A percentile compares a stretch with the other conserved stretches of the same genome.
phyloP scores from a whole-genome alignment of 2,797 vertebrate genomes.

The Phrynocephalus forsythii region DNA sequence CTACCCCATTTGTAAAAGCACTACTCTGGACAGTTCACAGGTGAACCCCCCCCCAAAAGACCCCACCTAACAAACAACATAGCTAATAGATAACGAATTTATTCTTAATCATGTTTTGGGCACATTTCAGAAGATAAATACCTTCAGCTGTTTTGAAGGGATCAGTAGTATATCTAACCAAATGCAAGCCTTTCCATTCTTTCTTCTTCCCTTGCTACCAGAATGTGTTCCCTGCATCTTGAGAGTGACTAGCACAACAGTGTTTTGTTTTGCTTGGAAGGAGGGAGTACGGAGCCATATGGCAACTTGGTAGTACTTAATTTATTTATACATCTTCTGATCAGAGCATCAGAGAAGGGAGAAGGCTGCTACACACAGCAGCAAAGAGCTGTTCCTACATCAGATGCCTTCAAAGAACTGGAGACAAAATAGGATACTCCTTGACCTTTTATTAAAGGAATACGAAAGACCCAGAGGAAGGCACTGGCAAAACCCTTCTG shows the following conservation, averaged over 20 bases:
- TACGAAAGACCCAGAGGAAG: not conserved
- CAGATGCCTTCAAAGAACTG: not conserved
- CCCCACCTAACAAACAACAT: too few relatives aligned
- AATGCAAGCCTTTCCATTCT: not conserved
- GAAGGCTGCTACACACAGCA: not conserved
- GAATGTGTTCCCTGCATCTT: not conserved
- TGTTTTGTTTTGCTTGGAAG: not conserved
- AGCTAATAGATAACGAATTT: too few relatives aligned
- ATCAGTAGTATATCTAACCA: not conserved
- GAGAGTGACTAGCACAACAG: not conserved
- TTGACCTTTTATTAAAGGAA: not conserved
- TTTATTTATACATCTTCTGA: not conserved
- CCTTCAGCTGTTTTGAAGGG: not conserved
- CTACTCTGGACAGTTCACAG: too few relatives aligned
- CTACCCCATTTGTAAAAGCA: too few relatives aligned
- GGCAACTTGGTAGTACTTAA: not conserved
- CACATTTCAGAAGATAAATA: not conserved
- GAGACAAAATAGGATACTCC: not conserved
- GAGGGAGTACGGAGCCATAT: not conserved
- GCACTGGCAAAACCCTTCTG: too few relatives aligned
- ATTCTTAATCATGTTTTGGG: not conserved
- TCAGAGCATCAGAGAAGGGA: not conserved
- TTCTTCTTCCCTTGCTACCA: not conserved
- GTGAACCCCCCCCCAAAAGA: too few relatives aligned
- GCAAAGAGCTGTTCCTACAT: not conserved